Evolutionary conservation across 2,797 vertebrate genomes (phyloP).

Genomic region (Loris lydekkerianus): DNA sequence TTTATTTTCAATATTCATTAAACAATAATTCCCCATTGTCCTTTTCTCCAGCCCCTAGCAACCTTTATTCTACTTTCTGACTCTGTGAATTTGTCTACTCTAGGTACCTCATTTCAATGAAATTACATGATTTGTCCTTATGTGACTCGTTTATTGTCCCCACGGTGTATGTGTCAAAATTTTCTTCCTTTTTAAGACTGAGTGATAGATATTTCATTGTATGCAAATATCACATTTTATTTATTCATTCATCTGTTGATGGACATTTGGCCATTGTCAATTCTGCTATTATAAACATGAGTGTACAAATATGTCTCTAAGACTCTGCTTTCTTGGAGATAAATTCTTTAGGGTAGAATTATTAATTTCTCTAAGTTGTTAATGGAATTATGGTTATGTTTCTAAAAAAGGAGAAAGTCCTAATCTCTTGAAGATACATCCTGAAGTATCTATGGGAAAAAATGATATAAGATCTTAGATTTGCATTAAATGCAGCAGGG

Average conservation of each 20-base stretch:
- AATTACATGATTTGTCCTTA: not conserved
- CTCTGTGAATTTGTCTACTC: not conserved
- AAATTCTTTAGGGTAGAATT: not conserved
- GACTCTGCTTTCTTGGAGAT: not conserved
- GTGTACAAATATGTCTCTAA: not conserved
- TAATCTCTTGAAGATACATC: not conserved
- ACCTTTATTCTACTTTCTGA: not conserved
- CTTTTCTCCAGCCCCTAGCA: not conserved
- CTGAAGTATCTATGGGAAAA: not conserved
- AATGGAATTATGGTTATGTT: not conserved
- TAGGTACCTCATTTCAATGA: not conserved
- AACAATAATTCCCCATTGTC: not conserved
- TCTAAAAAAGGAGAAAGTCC: not conserved
- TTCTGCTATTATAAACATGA: not conserved
- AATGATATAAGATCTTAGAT: not conserved
- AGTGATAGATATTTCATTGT: not conserved
- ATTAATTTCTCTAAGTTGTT: not conserved
- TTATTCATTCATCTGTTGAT: not conserved
- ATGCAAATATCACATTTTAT: not conserved
- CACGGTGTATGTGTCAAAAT: not conserved
- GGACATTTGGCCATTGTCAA: not conserved
- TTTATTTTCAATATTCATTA: not conserved
- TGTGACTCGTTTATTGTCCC: not conserved
- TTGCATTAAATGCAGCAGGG: conserved; percentile 11
- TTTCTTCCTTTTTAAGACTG: not conserved